phyloP scores from a whole-genome alignment of 2,888 invertebrate genomes.

The Diplazon laetatorius region DNA sequence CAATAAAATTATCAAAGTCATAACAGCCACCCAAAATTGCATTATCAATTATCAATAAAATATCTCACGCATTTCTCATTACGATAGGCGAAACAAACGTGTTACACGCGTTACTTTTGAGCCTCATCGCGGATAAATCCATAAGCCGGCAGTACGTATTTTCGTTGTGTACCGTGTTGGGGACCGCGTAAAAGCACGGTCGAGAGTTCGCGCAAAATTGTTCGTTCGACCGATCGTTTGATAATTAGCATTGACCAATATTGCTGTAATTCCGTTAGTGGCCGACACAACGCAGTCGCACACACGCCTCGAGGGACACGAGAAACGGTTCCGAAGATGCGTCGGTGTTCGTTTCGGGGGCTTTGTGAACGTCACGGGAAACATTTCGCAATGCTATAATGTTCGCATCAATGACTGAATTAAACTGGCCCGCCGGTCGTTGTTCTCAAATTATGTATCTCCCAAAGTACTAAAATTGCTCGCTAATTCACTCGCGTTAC shows the following conservation, averaged over 20 bases:
- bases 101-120: constrained; percentile 28
- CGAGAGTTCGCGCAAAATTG: constrained; percentile 7
- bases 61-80: constrained; percentile 1
- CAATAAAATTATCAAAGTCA: neutral
- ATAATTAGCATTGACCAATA: constrained; percentile 61
- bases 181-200: constrained; percentile 17
- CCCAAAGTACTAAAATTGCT: constrained; percentile 47
- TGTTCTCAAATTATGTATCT: constrained; percentile 41
- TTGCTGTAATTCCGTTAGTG: constrained; percentile 35
- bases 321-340: neutral
- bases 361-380: neutral
- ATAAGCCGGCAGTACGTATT: constrained; percentile 11
- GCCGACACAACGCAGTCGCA: constrained; percentile 9
- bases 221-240: constrained; percentile 32
- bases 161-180: constrained; percentile 2
- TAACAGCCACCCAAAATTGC: neutral
- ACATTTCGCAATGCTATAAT: constrained; percentile 27
- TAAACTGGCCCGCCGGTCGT: constrained; percentile 14
- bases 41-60: constrained; percentile 31
- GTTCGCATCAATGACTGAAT: constrained; percentile 40
- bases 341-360: neutral
- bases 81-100: constrained; percentile 2
- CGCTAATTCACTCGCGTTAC: constrained; percentile 43
- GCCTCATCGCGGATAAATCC: constrained; percentile 20
- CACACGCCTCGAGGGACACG: neutral